Evolutionary conservation across 2,113 vertebrate genomes (phyloP).

Genomic region (Pollachius pollachius): DNA sequence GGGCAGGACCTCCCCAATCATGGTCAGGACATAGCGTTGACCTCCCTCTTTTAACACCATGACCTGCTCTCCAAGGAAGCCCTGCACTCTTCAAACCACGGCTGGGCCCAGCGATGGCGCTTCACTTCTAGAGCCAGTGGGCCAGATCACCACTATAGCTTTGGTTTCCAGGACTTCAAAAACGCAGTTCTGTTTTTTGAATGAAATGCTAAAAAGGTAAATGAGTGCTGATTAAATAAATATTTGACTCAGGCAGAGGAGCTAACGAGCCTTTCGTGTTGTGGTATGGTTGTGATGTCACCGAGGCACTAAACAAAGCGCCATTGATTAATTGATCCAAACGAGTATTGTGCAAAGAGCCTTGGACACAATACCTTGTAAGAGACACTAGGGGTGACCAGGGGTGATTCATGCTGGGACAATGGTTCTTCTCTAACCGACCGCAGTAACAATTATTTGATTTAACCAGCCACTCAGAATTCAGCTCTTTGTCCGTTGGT

Average conservation of each 20-base stretch:
- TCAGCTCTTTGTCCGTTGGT: slow-evolving; percentile 24
- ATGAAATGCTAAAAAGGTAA: too few species aligned
- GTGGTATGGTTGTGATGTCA: slow-evolving; percentile 40
- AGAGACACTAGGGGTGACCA: slow-evolving; percentile 49
- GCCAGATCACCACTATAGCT: too few species aligned
- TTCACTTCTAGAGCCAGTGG: too few species aligned
- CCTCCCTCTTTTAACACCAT: slow-evolving; percentile 39
- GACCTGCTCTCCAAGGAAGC: slow-evolving; percentile 22
- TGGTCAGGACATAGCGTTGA: slow-evolving; percentile 37
- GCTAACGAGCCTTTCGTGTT: slow-evolving; percentile 30
- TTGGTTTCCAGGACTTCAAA: too few species aligned
- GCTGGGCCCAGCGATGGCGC: too few species aligned
- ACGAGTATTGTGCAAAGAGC: slow-evolving; percentile 25
- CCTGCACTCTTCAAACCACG: slow-evolving; percentile 7
- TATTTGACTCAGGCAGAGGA: neutral
- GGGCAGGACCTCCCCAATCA: slow-evolving; percentile 42
- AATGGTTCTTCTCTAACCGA: slow-evolving; percentile 42
- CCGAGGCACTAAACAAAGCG: slow-evolving; percentile 40
- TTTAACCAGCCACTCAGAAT: slow-evolving; percentile 30
- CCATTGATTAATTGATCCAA: slow-evolving; percentile 44
- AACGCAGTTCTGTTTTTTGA: too few species aligned
- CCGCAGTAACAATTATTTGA: slow-evolving; percentile 29
- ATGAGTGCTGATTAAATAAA: too few species aligned
- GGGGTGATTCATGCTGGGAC: slow-evolving; percentile 54
- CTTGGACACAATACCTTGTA: slow-evolving; percentile 29